Evolutionary conservation across 2,797 vertebrate species (phyloP).

Genomic region (Kryptolebias ocellatus): DNA sequence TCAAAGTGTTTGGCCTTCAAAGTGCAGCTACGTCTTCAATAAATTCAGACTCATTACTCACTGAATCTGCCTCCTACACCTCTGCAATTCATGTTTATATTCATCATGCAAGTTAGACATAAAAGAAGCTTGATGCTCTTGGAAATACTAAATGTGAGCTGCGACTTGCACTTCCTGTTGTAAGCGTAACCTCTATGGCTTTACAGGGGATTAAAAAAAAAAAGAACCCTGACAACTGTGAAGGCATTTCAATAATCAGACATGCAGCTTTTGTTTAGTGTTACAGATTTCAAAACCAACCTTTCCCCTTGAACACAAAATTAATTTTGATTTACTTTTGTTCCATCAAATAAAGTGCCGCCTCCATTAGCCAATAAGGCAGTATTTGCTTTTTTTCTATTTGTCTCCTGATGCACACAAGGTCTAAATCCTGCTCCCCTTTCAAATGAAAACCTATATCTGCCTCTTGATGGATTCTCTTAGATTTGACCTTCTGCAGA

Average conservation of each 20-base stretch:
- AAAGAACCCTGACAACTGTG: constrained; percentile 39
- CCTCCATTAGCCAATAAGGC: constrained; percentile 12
- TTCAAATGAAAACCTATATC: constrained; percentile 55
- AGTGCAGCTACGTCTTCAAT: constrained; percentile 62
- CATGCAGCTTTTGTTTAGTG: constrained; percentile 5
- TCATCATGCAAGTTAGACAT: constrained; percentile 66
- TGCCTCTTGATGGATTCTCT: constrained; percentile 55
- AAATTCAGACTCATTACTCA: constrained; percentile 61
- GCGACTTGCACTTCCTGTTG: constrained; percentile 21
- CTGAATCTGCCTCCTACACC: constrained; percentile 61
- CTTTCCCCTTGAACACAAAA: neutral
- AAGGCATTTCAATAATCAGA: constrained; percentile 34
- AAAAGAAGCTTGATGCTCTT: constrained; percentile 51
- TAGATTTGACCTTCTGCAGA: constrained; percentile 65
- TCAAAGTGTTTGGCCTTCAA: constrained; percentile 75
- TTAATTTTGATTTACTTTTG: constrained; percentile 17
- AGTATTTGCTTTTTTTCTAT: neutral
- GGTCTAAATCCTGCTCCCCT: constrained; percentile 28
- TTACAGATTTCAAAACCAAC: constrained; percentile 5
- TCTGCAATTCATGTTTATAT: constrained; percentile 76
- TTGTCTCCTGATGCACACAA: constrained; percentile 24
- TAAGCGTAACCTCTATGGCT: constrained; percentile 5
- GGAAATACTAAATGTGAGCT: constrained; percentile 53
- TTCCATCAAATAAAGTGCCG: constrained; percentile 26
- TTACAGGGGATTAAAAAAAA: constrained; percentile 1